These are phyloP conservation scores for Philopotamus ludificatus DNA, from an alignment of 1,140 invertebrate species.

Conservation along the genomic window DNA sequence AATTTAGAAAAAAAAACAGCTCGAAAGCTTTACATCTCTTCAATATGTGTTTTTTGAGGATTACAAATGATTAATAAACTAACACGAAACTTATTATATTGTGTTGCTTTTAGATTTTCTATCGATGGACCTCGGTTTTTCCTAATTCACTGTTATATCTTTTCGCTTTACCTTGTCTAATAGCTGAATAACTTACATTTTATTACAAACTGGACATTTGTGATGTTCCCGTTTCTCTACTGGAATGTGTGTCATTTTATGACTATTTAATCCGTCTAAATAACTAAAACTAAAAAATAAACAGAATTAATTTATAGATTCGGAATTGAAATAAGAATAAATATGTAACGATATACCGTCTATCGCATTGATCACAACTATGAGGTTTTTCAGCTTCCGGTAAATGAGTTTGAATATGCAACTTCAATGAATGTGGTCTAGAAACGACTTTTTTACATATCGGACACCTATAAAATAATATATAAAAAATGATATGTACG, in stretches of 20 bases:
- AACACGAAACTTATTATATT: too few relatives aligned
- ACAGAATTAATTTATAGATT: not conserved
- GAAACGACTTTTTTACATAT: conserved; percentile 39
- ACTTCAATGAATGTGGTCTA: conserved; percentile 27
- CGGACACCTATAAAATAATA: conserved; percentile 30
- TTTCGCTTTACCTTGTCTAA: too few relatives aligned
- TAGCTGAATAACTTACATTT: conserved; percentile 21
- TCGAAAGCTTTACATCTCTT: too few relatives aligned
- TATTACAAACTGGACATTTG: conserved; percentile 29
- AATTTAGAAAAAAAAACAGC: too few relatives aligned
- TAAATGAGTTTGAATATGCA: conserved; percentile 36
- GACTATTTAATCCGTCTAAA: conserved; percentile 17
- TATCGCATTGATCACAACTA: conserved; percentile 35
- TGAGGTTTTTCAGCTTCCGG: conserved; percentile 30
- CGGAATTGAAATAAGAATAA: not conserved
- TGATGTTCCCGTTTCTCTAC: conserved; percentile 26
- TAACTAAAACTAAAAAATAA: conserved; percentile 30
- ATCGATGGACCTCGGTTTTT: too few relatives aligned
- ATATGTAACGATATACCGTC: conserved; percentile 15
- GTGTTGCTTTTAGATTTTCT: too few relatives aligned
- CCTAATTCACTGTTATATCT: too few relatives aligned
- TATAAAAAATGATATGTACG: conserved; percentile 7
- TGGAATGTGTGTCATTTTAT: conserved; percentile 31
- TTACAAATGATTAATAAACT: too few relatives aligned
- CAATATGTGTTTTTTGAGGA: too few relatives aligned